Conservation (phyloP, 2,113 vertebrate genomes). For the Vireo altiloquus region DNA sequence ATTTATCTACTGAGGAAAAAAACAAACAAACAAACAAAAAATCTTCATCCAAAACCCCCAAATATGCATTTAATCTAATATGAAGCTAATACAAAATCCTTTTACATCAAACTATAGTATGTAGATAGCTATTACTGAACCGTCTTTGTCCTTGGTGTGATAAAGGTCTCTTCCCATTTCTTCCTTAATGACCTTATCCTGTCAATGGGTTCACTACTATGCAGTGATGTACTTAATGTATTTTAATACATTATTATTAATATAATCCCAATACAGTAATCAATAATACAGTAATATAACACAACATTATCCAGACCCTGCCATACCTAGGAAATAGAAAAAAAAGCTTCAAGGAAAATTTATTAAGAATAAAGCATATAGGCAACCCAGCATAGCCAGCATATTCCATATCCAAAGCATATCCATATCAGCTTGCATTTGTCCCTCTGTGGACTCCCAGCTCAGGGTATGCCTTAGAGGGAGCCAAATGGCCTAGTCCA, state of each 20-base stretch:
- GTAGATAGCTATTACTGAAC: background rate
- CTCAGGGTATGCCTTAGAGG: no score
- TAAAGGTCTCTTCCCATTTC: background rate
- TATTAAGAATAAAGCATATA: no score
- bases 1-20: background rate
- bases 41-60: accelerated
- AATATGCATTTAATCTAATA: background rate
- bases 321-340: no score
- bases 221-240: background rate
- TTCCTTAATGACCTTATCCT: background rate
- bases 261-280: background rate
- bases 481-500: no score
- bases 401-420: no score
- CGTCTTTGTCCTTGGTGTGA: background rate
- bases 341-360: no score
- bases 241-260: background rate
- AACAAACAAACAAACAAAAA: background rate
- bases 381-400: no score
- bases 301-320: background rate
- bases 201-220: background rate
- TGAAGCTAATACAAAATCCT: background rate
- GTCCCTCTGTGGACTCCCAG: no score
- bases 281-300: background rate
- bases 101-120: background rate
- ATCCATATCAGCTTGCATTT: no score